Evolutionary conservation across 2,797 vertebrate species (phyloP).

Genomic region (Pangasius krempfi): DNA sequence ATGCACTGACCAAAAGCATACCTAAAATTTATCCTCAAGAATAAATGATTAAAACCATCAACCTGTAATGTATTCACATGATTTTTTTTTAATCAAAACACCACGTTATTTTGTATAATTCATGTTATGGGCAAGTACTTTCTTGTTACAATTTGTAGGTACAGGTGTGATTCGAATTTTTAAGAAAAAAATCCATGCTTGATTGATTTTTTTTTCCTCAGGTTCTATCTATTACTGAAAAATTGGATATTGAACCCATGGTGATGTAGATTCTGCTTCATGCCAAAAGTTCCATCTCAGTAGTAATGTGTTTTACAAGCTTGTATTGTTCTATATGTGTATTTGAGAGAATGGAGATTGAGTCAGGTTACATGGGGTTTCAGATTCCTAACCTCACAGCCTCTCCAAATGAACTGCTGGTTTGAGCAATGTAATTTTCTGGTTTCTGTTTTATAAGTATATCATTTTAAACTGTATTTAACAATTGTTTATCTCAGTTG

Average conservation of each 20-base stretch:
- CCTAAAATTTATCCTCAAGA: background rate
- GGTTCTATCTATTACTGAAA: slow-evolving; percentile 52
- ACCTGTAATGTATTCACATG: background rate
- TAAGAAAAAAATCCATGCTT: background rate
- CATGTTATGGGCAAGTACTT: background rate
- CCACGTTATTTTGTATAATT: background rate
- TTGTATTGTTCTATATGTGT: slow-evolving; percentile 41
- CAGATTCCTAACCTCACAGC: slow-evolving; percentile 27
- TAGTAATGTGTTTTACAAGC: slow-evolving; percentile 33
- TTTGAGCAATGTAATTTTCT: slow-evolving; percentile 26
- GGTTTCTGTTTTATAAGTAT: slow-evolving; percentile 14
- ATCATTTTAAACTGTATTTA: background rate
- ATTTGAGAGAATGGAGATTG: slow-evolving; percentile 1
- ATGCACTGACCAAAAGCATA: background rate
- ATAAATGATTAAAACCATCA: background rate
- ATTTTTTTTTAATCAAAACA: background rate
- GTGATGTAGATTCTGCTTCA: slow-evolving; percentile 48
- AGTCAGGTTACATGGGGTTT: slow-evolving; percentile 40
- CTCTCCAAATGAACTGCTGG: slow-evolving; percentile 45
- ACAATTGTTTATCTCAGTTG: slow-evolving; percentile 4
- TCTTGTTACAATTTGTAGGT: background rate
- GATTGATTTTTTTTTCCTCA: slow-evolving; percentile 58
- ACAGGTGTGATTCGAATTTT: background rate
- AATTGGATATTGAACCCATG: slow-evolving; percentile 57
- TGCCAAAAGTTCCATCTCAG: slow-evolving; percentile 35